These are phyloP conservation scores for Phaonia tiefii DNA, from an alignment of 2,888 invertebrate genomes.

Conservation along the genomic window DNA sequence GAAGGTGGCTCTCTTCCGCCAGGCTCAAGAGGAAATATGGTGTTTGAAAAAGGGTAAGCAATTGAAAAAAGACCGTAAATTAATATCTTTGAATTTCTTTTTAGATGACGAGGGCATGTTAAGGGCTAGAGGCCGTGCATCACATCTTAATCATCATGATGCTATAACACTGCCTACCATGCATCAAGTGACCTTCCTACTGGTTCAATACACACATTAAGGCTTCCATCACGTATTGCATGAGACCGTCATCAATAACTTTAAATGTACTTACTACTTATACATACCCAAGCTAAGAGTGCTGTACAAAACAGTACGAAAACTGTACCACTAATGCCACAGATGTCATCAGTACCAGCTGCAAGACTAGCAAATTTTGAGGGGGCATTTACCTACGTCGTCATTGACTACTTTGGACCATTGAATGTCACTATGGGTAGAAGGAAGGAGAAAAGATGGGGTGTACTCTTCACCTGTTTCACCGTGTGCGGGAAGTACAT, in stretches of 20 bases:
- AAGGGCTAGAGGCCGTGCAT: conserved; percentile 40
- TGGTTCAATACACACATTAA: no score
- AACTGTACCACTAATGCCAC: no score
- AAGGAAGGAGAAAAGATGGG: conserved; percentile 65
- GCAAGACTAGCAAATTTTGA: conserved; percentile 59
- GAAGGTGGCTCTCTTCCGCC: conserved; percentile 27
- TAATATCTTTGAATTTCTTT: conserved; percentile 61
- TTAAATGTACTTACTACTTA: conserved; percentile 5
- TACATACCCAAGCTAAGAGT: no score
- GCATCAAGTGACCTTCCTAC: no score
- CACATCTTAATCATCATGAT: not conserved
- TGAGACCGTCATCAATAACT: conserved; percentile 51
- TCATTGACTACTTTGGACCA: conserved; percentile 68
- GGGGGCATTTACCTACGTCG: conserved; percentile 65
- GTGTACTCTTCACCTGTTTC: conserved; percentile 66
- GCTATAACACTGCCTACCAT: no score
- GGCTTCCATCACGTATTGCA: not conserved
- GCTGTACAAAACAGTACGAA: no score
- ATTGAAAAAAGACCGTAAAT: conserved; percentile 40
- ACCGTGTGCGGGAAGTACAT: no score
- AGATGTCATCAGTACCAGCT: conserved; percentile 40
- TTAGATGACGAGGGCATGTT: no score
- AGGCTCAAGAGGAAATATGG: conserved; percentile 54
- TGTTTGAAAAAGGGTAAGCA: conserved; percentile 55
- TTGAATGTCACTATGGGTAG: conserved; percentile 19